Percentiles rank a stretch among this genome's conserved stretches.
Evolutionary conservation across 2,797 vertebrate species (phyloP).

Genomic region (Bradypodion ventrale): DNA sequence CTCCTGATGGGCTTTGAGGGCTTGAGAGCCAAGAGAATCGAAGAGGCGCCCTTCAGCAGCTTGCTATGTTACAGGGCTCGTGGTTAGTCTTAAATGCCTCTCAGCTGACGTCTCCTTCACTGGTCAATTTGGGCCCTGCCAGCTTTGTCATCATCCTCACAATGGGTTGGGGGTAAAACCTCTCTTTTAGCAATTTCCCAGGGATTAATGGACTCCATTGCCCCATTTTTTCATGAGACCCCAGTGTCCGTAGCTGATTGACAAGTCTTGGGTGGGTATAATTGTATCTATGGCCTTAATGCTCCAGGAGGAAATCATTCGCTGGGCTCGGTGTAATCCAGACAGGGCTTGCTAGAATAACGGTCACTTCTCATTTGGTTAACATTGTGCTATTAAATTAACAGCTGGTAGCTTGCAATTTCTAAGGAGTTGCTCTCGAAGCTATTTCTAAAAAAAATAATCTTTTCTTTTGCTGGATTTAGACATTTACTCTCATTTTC

Average conservation of each 20-base stretch:
- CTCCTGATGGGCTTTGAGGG: slow-evolving; percentile 66
- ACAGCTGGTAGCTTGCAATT: neutral
- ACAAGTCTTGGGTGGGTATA: neutral
- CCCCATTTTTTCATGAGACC: neutral
- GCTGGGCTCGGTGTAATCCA: neutral
- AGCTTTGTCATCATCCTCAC: neutral
- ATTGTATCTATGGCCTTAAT: slow-evolving; percentile 5
- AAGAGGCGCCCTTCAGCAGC: neutral
- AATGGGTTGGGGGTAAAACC: neutral
- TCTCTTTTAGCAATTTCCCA: neutral
- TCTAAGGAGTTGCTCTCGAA: too few species aligned
- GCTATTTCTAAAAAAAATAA: too few species aligned
- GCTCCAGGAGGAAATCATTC: neutral
- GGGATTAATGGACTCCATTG: neutral
- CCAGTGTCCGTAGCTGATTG: neutral
- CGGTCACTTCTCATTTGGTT: neutral
- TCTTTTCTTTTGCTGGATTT: neutral
- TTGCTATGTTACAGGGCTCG: slow-evolving; percentile 36
- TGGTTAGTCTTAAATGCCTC: neutral
- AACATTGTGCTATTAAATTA: neutral
- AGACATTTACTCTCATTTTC: too few species aligned
- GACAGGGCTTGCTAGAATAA: neutral
- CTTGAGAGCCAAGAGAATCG: neutral
- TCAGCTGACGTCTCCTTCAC: slow-evolving; percentile 27
- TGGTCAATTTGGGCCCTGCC: slow-evolving; percentile 38